A percentile compares a stretch with the other conserved stretches of the same genome.
Evolutionary conservation across 2,113 vertebrate genomes (phyloP).

Genomic region (Brevimyrus niger): DNA sequence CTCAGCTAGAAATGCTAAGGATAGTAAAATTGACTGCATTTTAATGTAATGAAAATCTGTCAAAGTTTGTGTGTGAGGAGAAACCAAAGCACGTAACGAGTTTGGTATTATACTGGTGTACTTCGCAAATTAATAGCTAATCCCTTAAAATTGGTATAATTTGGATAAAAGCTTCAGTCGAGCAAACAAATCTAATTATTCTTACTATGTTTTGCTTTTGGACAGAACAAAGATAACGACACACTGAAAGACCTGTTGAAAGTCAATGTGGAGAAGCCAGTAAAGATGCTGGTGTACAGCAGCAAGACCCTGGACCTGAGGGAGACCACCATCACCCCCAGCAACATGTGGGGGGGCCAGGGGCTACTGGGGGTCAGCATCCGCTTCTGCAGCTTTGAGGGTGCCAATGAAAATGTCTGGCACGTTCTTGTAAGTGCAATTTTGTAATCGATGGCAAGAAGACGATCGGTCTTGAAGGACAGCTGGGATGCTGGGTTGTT

Average conservation of each 20-base stretch:
- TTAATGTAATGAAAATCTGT: not conserved
- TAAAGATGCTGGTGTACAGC: slow-evolving; percentile 97
- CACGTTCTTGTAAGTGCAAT: slow-evolving; percentile 80
- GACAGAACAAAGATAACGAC: slow-evolving; percentile 97
- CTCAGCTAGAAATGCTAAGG: not conserved
- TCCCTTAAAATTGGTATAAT: not conserved
- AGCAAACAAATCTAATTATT: not conserved
- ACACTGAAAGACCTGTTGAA: slow-evolving; percentile 93
- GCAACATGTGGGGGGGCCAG: slow-evolving; percentile 97
- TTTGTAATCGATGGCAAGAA: not conserved
- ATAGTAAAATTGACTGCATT: not conserved
- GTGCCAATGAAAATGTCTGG: slow-evolving; percentile 97
- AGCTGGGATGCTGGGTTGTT: not conserved
- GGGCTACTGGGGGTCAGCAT: slow-evolving; percentile 94
- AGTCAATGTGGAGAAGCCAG: slow-evolving; percentile 94
- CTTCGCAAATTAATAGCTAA: not conserved
- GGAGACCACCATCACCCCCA: slow-evolving; percentile 90
- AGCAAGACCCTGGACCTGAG: slow-evolving; percentile 94
- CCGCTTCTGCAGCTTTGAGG: slow-evolving; percentile 97
- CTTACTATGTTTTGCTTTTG: slow-evolving; percentile 28
- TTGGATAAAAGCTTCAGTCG: not conserved
- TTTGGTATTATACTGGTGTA: not conserved
- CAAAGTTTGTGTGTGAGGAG: not conserved
- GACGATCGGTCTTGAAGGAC: not conserved
- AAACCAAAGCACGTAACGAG: not conserved